Evolutionary conservation across 2,888 invertebrate species (phyloP), one percentile per base, ranked within the genome.

Genomic region (Tubulanus polymorphus): DNA sequence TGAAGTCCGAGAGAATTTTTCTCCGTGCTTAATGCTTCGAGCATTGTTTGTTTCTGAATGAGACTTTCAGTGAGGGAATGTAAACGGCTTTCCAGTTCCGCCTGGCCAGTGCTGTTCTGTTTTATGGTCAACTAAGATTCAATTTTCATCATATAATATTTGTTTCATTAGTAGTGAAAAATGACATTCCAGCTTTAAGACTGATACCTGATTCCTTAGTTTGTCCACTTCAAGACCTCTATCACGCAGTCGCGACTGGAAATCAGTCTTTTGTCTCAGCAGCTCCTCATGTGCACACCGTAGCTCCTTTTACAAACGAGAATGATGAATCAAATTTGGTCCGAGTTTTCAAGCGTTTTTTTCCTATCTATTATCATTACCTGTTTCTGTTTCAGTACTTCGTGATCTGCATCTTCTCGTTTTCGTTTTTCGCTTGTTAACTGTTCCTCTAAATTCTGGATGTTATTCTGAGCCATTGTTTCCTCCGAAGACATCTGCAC

Each of bases 1-100:
- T 93, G 92, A 66, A 93, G 82, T 64, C 85, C 84, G 51, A 93
- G 81, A 23, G 91, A 90, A 81, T 92, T 92, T 72, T 90, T 87
- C 70, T 93, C 93, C 0, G 89, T 88, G 53, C 90, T 85, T 41
- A 91, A 81, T 23, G 86, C 83, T 74, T 94, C 93, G n/a, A 94
- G 81, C 63, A 87, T 85, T 45, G 87, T 87, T 79, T 94, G 94
- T 73, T 90, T 92, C 71, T 88, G 85, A 54, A 93, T 89, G 32
- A 94, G 81, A 46, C 88, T 89, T 72, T 92, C 88, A 0, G 93
- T 92, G 18, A 93, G 81, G 1, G 78, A 68, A 55, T 80, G 77
- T 1, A 83, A 71, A 30, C 82, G 70, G 26, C 79, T 75, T 69
- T 83, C 83, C 47, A 83, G 65, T 65, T 83, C 83, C 48, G 67